Percentiles rank a stretch among this genome's conserved stretches.
Evolutionary conservation across 2,797 vertebrate species (phyloP).

Genomic region (Urophycis tenuis): DNA sequence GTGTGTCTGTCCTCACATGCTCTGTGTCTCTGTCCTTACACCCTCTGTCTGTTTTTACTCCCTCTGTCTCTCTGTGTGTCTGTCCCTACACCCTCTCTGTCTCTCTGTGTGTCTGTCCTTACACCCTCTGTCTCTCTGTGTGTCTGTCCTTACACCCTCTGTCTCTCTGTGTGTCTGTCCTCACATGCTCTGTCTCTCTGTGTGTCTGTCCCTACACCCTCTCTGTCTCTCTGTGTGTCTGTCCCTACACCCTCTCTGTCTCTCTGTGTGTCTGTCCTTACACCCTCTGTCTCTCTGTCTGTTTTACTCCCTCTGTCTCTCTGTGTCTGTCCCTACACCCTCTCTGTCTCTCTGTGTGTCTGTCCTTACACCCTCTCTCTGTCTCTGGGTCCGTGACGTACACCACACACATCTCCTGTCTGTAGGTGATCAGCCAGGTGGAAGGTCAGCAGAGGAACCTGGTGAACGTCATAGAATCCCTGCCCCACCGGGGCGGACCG

Average conservation of each 20-base stretch:
- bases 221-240: slow-evolving; percentile 9
- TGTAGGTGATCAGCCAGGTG: slow-evolving; percentile 78
- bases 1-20: no score
- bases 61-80: background rate
- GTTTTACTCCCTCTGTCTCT: background rate
- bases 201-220: background rate
- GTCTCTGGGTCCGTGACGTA: no score
- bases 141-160: background rate
- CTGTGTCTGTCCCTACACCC: background rate
- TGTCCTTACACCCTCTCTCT: background rate
- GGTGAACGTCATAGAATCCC: slow-evolving; percentile 81
- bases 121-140: background rate
- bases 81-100: background rate
- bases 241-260: background rate
- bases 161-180: background rate
- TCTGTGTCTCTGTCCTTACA: no score
- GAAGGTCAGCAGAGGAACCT: slow-evolving; percentile 83
- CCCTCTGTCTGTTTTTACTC: no score
- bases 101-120: slow-evolving; percentile 6
- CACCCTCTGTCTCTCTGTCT: background rate
- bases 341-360: background rate
- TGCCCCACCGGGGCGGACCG: slow-evolving; percentile 74
- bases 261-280: background rate
- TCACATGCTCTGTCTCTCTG: background rate
- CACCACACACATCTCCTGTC: background rate